A percentile compares a stretch with the other conserved stretches of the same genome.
Conservation (phyloP, 53 echinoderm and acorn worm genomes). For the Pentamera pediparva region DNA sequence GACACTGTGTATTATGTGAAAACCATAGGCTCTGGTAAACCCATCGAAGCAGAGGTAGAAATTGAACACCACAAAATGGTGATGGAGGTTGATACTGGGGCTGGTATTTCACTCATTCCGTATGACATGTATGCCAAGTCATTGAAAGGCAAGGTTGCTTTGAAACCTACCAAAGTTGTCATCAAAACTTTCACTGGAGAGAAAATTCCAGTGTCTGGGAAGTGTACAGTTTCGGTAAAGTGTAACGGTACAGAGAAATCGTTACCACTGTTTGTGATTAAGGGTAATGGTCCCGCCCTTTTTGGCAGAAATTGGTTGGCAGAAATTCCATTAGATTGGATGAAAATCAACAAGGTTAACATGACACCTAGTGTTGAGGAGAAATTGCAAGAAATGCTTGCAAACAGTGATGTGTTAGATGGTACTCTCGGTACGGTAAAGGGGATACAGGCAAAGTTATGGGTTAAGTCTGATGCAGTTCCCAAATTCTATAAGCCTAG, state of each 20-base stretch:
- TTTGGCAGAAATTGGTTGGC: constrained; percentile 5
- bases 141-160: not conserved
- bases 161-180: not conserved
- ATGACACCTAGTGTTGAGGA: not conserved
- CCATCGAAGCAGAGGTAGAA: not conserved
- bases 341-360: constrained; percentile 3
- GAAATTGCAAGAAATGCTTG: not conserved
- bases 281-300: constrained; percentile 8
- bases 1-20: constrained; percentile 4
- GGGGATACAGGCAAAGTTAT: constrained; percentile 13
- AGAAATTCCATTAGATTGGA: not conserved
- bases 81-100: constrained; percentile 1
- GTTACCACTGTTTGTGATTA: constrained; percentile 1
- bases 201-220: constrained; percentile 2
- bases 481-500: constrained; percentile 22
- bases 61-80: not conserved
- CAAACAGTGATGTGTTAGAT: constrained; percentile 6
- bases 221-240: not conserved
- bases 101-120: not conserved
- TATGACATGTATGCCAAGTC: not conserved
- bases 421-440: not conserved
- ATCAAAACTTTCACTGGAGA: constrained; percentile 18
- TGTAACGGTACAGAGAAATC: not conserved
- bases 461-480: not conserved
- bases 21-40: not conserved